These are phyloP conservation scores for Gymnobelideus leadbeateri DNA, from an alignment of 2,113 vertebrate species.

Conservation along the genomic window DNA sequence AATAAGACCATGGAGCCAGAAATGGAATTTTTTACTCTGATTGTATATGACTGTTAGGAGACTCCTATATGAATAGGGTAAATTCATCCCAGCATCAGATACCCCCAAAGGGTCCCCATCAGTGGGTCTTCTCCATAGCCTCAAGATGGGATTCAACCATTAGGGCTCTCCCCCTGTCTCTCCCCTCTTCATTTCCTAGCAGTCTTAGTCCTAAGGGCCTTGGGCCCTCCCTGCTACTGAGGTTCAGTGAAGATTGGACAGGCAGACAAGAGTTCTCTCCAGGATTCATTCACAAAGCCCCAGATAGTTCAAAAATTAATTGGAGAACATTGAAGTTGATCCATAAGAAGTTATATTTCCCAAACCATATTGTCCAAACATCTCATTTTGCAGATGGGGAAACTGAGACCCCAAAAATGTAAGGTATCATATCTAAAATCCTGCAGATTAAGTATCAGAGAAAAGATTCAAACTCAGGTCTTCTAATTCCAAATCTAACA, in stretches of 20 bases:
- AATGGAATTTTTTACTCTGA: slow-evolving; percentile 37
- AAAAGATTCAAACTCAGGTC: neutral
- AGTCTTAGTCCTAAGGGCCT: neutral
- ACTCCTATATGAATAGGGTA: slow-evolving; percentile 25
- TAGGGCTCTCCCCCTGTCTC: neutral
- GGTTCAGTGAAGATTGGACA: neutral
- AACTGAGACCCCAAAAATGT: neutral
- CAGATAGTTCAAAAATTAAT: neutral
- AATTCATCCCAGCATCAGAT: slow-evolving; percentile 13
- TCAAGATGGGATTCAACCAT: neutral
- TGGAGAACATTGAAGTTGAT: neutral
- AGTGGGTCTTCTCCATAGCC: neutral
- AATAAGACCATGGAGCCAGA: neutral
- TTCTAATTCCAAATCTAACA: neutral
- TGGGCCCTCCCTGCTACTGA: neutral
- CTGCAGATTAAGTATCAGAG: neutral
- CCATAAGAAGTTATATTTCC: neutral
- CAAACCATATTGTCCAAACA: neutral
- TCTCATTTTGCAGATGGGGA: neutral
- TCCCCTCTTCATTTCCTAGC: neutral
- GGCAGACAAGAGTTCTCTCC: neutral
- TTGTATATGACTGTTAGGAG: neutral
- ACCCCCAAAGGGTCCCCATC: neutral
- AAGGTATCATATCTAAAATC: neutral
- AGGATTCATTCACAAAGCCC: neutral